These are phyloP conservation scores for Mesopsocus fuscifrons DNA, from an alignment of 2,888 invertebrate species.

Conservation along the genomic window DNA sequence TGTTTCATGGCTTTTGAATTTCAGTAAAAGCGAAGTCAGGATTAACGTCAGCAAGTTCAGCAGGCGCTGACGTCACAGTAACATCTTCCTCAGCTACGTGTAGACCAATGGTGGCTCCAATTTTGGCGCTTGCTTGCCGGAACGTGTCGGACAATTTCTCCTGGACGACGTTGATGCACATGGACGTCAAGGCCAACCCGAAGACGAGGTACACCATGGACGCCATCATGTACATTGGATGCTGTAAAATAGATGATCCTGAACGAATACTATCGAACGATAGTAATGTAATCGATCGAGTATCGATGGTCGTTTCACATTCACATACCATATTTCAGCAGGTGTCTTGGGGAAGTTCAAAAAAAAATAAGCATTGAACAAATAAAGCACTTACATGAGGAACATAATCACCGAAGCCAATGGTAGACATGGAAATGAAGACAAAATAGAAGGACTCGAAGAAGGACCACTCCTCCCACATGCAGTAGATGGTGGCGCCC, in stretches of 20 bases:
- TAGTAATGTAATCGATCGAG: constrained; percentile 15
- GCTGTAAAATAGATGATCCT: constrained; percentile 32
- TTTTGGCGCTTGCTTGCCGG: constrained; percentile 62
- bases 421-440: constrained; percentile 91
- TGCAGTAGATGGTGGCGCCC: constrained; percentile 61
- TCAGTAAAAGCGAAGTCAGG: neutral
- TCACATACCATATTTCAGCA: neutral
- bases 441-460: constrained; percentile 93
- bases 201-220: constrained; percentile 86
- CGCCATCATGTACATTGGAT: constrained; percentile 73
- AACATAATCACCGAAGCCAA: constrained; percentile 88
- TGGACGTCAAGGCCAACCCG: constrained; percentile 85
- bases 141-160: constrained; percentile 54
- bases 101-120: constrained; percentile 67
- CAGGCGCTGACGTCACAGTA: neutral
- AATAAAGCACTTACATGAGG: constrained; percentile 35
- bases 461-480: constrained; percentile 73
- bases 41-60: neutral
- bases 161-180: constrained; percentile 92
- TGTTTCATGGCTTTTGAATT: neutral
- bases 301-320: neutral
- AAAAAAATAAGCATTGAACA: neutral
- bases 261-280: neutral
- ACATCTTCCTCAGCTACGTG: constrained; percentile 49
- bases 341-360: neutral